Evolutionary conservation across 2,888 invertebrate genomes (phyloP), one percentile per base, ranked within the genome.

Genomic region (Oscheius sp.): DNA sequence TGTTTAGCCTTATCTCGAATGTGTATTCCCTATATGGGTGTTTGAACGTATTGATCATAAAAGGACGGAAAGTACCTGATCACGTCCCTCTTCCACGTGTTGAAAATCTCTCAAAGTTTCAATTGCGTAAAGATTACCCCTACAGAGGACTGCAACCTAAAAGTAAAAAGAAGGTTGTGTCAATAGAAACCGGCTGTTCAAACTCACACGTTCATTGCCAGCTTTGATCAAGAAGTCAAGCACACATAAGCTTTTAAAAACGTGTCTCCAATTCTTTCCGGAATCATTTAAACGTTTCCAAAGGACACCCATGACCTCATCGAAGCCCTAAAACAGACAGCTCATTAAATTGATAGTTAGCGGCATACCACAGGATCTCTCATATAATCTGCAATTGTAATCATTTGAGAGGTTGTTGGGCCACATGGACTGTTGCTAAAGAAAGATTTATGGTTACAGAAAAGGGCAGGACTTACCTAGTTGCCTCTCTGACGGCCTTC

Each of bases 291-390:
- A 91, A 83, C 99, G 92, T 90, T 98, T 99, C 98, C 99, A 99
- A 73, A 99, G 93, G 96, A 99, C 96, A 91, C 96, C 96, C 99
- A 99, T 99, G 87, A 99, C 98, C 91, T 99, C 99, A 25, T 96
- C 95, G 91, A 98, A 99, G 66, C 98, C 97, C 63, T 73, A 35
- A 27, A 73, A 68, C 3, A 13, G 53, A 63, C 1, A 7, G 18
- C 6, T 21, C 2, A 23, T 21, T 16, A 46, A 18, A 5, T 52
- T 16, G 18, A n/a, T 0, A 27, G 23, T 7, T 23, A 23, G 25
- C 1, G n/a, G 16, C 58, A 16, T 35, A 73, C 68, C 89, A 98
- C 95, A 78, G 99, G 96, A 91, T 99, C 99, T 92, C 98, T 96
- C 5, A 99, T 99, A 88, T 98, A 92, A 91, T 99, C 98, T 89